Evolutionary conservation across 2,797 vertebrate genomes (phyloP).

Genomic region (Sebastes cheni): DNA sequence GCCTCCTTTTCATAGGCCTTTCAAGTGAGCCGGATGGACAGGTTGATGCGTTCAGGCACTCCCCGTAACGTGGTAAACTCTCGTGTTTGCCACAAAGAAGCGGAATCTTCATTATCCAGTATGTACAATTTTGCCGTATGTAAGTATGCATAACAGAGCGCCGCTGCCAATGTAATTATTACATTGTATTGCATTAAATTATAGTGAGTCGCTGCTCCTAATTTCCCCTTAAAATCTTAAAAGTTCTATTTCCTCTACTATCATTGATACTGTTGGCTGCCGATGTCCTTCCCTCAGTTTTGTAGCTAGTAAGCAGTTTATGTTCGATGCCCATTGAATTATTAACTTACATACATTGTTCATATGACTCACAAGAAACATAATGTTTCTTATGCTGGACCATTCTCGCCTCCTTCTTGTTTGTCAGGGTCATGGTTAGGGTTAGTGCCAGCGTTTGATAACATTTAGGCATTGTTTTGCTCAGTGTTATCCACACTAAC

Average conservation of each 20-base stretch:
- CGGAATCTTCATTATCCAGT: not conserved
- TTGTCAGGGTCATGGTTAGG: not conserved
- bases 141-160: not conserved
- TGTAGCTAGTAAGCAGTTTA: not conserved
- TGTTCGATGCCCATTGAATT: not conserved
- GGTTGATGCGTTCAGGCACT: conserved; percentile 17
- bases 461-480: not conserved
- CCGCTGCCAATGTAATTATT: too few relatives aligned
- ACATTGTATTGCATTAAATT: not conserved
- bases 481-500: not conserved
- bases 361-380: not conserved
- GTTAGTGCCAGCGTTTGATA: not conserved
- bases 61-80: not conserved
- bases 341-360: not conserved
- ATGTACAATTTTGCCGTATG: not conserved
- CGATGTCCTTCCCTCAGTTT: not conserved
- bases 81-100: fast-evolving
- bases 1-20: too few relatives aligned
- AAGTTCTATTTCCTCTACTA: not conserved
- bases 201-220: not conserved
- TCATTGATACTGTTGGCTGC: not conserved
- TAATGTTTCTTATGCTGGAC: not conserved
- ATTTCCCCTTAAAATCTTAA: not conserved
- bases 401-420: not conserved
- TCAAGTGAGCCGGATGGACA: conserved; percentile 45